Evolutionary conservation across 2,888 invertebrate species (phyloP).

Genomic region (Steinernema carpocapsae): DNA sequence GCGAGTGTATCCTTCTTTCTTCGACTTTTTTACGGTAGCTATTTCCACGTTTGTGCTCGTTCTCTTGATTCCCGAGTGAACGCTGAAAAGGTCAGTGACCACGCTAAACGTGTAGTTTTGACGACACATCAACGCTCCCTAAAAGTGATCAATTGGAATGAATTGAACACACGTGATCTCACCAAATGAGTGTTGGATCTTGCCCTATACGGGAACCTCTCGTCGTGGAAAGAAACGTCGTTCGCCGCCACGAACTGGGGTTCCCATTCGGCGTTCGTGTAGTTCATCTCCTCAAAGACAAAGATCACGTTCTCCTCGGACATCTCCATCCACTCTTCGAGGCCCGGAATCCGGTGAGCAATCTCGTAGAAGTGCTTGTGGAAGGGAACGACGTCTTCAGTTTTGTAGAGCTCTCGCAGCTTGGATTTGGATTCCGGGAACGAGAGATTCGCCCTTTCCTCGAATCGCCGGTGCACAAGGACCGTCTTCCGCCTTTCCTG

Average conservation of each 20-base stretch:
- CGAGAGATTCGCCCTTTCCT: conserved; percentile 8
- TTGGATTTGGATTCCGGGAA: conserved; percentile 36
- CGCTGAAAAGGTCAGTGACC: conserved; percentile 50
- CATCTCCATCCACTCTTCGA: conserved; percentile 44
- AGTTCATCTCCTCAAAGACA: conserved; percentile 31
- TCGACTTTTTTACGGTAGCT: background rate
- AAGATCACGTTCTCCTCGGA: conserved; percentile 8
- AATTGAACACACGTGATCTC: background rate
- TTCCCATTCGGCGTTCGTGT: conserved; percentile 42
- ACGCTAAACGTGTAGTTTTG: conserved; percentile 47
- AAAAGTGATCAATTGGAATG: background rate
- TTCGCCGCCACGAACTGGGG: conserved; percentile 49
- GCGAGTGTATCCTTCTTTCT: background rate
- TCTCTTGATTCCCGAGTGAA: conserved; percentile 48
- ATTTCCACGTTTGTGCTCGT: background rate
- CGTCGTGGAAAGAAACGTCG: conserved; percentile 47
- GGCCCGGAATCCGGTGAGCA: conserved; percentile 39
- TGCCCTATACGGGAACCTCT: conserved; percentile 42
- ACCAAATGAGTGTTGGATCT: conserved; percentile 49
- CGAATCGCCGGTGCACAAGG: conserved; percentile 46
- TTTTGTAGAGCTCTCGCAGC: background rate
- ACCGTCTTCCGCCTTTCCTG: conserved; percentile 32
- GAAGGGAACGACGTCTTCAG: conserved; percentile 38
- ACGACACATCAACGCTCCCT: conserved; percentile 43
- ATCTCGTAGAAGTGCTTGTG: conserved; percentile 39